Evolutionary conservation across 2,797 vertebrate genomes (phyloP).

Genomic region (Phalanger gymnotis): DNA sequence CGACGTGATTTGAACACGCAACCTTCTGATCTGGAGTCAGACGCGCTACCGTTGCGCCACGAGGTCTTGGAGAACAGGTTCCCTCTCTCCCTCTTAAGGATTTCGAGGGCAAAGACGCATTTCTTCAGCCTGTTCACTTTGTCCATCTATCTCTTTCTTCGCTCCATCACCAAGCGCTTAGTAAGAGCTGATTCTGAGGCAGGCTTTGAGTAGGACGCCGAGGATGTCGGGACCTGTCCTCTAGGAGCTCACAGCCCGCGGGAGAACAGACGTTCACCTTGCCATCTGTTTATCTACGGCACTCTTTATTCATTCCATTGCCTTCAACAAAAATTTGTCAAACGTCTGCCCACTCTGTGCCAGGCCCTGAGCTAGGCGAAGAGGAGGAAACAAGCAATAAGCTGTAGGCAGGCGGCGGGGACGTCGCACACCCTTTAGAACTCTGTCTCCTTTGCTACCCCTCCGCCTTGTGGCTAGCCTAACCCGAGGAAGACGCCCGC

Average conservation of each 20-base stretch:
- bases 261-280: neutral
- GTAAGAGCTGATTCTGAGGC: neutral
- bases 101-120: neutral
- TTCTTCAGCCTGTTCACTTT: neutral
- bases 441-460: too few species aligned
- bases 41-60: constrained; percentile 59
- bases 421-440: too few species aligned
- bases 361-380: too few species aligned
- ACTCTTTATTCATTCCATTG: neutral
- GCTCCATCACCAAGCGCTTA: neutral
- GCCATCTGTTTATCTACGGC: neutral
- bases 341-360: too few species aligned
- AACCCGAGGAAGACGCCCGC: too few species aligned
- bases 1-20: constrained; percentile 64
- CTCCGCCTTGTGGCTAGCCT: too few species aligned
- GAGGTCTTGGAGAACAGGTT: rapidly evolving
- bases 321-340: too few species aligned
- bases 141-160: neutral
- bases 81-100: neutral
- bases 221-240: neutral
- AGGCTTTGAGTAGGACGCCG: neutral
- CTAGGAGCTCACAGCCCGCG: neutral
- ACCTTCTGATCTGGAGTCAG: constrained; percentile 73
- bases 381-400: too few species aligned
- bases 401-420: too few species aligned